phyloP scores from a whole-genome alignment of 2,113 vertebrate genomes.

The Carettochelys insculpta region DNA sequence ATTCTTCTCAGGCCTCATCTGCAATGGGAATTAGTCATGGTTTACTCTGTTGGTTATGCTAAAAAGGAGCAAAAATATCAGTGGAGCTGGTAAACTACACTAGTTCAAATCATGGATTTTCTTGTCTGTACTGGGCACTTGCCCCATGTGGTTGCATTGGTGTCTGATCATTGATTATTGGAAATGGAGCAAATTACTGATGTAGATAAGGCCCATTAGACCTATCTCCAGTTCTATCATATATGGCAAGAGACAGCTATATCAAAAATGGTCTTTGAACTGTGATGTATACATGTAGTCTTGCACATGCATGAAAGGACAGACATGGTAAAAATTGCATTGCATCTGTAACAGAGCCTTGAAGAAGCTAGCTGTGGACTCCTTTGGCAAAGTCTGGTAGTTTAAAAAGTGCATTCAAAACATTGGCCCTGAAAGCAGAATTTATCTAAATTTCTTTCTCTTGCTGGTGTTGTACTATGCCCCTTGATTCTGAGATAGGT shows the following conservation, averaged over 20 bases:
- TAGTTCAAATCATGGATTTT: accelerated
- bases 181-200: neutral
- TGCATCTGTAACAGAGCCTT: neutral
- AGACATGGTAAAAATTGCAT: neutral
- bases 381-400: neutral
- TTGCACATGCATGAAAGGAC: neutral
- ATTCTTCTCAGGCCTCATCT: neutral
- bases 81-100: neutral
- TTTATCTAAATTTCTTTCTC: neutral
- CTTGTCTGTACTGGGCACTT: neutral
- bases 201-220: neutral
- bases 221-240: neutral
- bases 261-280: neutral
- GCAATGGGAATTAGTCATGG: neutral
- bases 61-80: accelerated
- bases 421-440: neutral
- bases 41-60: neutral
- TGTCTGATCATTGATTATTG: neutral
- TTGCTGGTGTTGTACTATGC: accelerated
- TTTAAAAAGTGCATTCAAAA: neutral
- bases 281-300: neutral
- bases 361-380: neutral
- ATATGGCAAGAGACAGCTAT: neutral
- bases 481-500: neutral
- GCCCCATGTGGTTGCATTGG: neutral